A percentile compares a stretch with the other conserved stretches of the same genome.
These are phyloP conservation scores for Dicentrarchus labrax DNA, from an alignment of 2,113 vertebrate species.

Conservation along the genomic window DNA sequence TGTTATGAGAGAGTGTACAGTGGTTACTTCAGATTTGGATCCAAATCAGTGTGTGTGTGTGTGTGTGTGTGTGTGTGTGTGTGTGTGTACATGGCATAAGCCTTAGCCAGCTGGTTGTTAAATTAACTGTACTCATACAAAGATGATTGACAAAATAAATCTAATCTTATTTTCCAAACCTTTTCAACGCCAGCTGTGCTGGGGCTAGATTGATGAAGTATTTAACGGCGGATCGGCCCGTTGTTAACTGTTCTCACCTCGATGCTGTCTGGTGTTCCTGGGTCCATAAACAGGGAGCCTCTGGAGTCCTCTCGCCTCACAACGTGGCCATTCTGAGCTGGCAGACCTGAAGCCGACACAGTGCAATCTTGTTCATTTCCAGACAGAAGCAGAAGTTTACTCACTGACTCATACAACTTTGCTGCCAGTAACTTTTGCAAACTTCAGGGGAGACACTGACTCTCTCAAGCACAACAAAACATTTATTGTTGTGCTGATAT, in stretches of 20 bases:
- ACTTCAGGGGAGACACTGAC: not conserved
- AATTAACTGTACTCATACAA: not conserved
- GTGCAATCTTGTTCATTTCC: not conserved
- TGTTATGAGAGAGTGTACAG: not conserved
- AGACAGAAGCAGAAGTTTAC: not conserved
- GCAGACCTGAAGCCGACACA: slow-evolving; percentile 75
- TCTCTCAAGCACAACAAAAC: not conserved
- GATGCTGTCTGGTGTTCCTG: slow-evolving; percentile 73
- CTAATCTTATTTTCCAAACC: not conserved
- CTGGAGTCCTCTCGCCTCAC: slow-evolving; percentile 93
- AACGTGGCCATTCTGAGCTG: slow-evolving; percentile 86
- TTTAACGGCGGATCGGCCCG: not conserved
- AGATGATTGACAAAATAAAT: not conserved
- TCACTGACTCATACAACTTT: not conserved
- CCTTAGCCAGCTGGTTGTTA: not conserved
- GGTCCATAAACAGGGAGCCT: slow-evolving; percentile 88
- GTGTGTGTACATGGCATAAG: not conserved
- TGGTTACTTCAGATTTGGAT: not conserved
- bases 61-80: too few species aligned
- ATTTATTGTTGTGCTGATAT: not conserved
- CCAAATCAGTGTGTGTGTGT: not conserved
- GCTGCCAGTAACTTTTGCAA: not conserved
- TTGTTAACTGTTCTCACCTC: slow-evolving; percentile 71
- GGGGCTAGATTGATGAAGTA: not conserved
- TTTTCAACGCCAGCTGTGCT: not conserved